Percentiles rank a stretch among this genome's conserved stretches.
These are phyloP conservation scores for Brachynemurus nebulosus DNA, from an alignment of 2,888 invertebrate genomes.

Conservation along the genomic window DNA sequence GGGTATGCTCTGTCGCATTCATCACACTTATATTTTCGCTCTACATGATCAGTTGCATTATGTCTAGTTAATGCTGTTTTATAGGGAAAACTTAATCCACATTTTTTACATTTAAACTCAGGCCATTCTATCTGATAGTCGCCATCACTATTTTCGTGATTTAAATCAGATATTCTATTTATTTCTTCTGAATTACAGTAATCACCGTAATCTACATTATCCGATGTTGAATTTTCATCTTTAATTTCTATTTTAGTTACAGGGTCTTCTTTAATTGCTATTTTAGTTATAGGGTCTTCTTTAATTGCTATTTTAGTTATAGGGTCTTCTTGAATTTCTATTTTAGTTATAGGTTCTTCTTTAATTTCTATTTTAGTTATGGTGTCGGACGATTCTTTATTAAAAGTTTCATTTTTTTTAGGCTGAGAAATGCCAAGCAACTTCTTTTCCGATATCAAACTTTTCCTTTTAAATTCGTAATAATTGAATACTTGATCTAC, in stretches of 20 bases:
- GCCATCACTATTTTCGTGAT: neutral
- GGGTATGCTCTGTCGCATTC: slow-evolving; percentile 1
- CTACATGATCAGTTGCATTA: neutral
- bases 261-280: too few species aligned
- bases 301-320: too few species aligned
- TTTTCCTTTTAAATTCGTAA: slow-evolving; percentile 5
- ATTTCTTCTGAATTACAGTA: neutral
- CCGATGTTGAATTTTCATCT: neutral
- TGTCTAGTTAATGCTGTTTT: neutral
- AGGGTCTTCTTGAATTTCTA: too few species aligned
- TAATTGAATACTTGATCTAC: slow-evolving; percentile 38
- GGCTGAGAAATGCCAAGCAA: neutral
- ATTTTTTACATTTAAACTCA: neutral
- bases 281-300: too few species aligned
- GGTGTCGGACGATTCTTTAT: neutral
- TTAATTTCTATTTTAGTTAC: too few species aligned
- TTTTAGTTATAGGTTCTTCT: neutral
- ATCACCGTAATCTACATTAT: neutral
- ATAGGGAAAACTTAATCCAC: neutral
- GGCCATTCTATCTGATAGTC: neutral
- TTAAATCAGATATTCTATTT: neutral
- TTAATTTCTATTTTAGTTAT: neutral
- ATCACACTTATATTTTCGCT: slow-evolving; percentile 5
- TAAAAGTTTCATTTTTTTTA: neutral
- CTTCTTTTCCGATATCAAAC: slow-evolving; percentile 1